Evolutionary conservation across 2,797 vertebrate genomes (phyloP), one percentile per base, ranked within the genome.

Genomic region (Labeo calbasu): DNA sequence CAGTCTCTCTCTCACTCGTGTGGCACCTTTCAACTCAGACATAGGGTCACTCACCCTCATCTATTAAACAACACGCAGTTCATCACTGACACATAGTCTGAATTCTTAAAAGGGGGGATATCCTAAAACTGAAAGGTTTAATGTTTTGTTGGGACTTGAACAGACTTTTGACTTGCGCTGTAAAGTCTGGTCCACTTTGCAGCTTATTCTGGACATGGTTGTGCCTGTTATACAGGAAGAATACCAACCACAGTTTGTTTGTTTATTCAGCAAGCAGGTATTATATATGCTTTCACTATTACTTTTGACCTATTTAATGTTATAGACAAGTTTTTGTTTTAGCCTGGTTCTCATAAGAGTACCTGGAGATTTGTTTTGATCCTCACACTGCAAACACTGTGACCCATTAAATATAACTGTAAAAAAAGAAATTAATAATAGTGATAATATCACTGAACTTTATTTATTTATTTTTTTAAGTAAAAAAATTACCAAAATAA

Each of bases 21-120:
- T 15, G 13, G 17, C 23, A 25, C 23, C 55, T 51, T 61, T 72
- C 23, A 32, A 36, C 72, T 81, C 63, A 71, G 63, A 51, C 63
- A 65, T 11, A 71, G 32, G 21, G 48, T 59, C 57, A 63, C 80
- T 36, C 69, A 50, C 28, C 50, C 71, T 85, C 17, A 48, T 87
- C 61, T 65, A 90, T 89, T 88, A 91, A 88, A 87, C 76, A 88
- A 85, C 66, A 65, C 15, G 14, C 21, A 75, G 66, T 77, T 68
- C 79, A 85, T 79, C 63, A 55, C 21, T 8, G 9, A 57, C 40
- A 53, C 66, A 40, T 28, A 21, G 53, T 85, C 70, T 48, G 53
- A 79, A 77, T 48, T 61, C 61, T 40, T 81, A 50, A 77, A 72
- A 69, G 28, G n/a, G 75, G 53, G 32, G 65, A 68, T 51, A 48